phyloP scores from a whole-genome alignment of 2,113 vertebrate genomes.

The Apteryx mantelli region DNA sequence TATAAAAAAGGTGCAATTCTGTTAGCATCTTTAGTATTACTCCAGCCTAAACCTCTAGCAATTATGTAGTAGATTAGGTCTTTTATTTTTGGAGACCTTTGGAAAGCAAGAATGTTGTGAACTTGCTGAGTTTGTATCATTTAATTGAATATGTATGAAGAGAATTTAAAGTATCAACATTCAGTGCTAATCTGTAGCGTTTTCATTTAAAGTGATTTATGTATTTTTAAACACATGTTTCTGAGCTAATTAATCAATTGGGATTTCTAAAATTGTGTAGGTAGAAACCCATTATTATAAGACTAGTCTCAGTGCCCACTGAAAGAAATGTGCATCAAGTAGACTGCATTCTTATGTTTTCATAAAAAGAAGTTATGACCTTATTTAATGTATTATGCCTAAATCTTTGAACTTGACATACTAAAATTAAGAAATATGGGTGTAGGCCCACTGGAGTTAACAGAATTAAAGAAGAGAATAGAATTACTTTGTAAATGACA shows the following conservation, averaged over 20 bases:
- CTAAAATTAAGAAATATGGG: neutral
- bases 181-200: neutral
- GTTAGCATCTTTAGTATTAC: neutral
- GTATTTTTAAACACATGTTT: neutral
- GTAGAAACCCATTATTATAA: neutral
- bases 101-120: neutral
- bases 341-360: neutral
- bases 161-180: neutral
- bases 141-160: conserved; percentile 8
- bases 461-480: neutral
- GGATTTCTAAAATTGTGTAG: neutral
- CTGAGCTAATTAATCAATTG: neutral
- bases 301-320: accelerated
- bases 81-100: neutral
- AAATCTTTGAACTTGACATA: neutral
- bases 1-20: neutral
- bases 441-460: neutral
- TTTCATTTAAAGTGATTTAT: neutral
- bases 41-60: neutral
- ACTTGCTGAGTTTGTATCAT: neutral
- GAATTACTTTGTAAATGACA: neutral
- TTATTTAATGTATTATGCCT: neutral
- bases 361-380: neutral
- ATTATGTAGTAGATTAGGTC: neutral
- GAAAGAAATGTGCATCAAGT: neutral